phyloP scores from a whole-genome alignment of 2,888 invertebrate species.

The Ophion costatus region DNA sequence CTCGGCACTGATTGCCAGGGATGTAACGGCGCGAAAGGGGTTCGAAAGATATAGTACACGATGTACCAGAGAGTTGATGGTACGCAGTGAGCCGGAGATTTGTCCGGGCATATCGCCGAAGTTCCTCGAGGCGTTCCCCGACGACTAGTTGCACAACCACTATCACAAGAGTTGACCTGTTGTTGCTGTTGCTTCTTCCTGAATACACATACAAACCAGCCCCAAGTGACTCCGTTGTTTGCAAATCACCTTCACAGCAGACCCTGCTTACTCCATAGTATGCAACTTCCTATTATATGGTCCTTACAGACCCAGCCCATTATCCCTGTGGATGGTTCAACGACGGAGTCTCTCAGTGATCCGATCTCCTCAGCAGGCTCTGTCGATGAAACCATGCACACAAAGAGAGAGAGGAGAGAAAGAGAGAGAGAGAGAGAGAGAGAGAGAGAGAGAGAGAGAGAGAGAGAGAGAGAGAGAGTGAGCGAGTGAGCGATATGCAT shows the following conservation, averaged over 20 bases:
- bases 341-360: slow-evolving; percentile 35
- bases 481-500: not conserved
- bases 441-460: not conserved
- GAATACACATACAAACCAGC: slow-evolving; percentile 54
- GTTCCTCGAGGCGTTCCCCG: slow-evolving; percentile 43
- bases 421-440: not conserved
- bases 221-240: slow-evolving; percentile 59
- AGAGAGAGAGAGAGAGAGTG: not conserved
- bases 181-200: slow-evolving; percentile 46
- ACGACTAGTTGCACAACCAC: slow-evolving; percentile 47
- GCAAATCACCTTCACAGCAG: slow-evolving; percentile 57
- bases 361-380: slow-evolving; percentile 13
- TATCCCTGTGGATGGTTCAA: slow-evolving; percentile 40
- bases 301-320: slow-evolving; percentile 35
- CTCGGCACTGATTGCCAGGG: slow-evolving; percentile 63
- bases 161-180: slow-evolving; percentile 49
- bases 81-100: slow-evolving; percentile 52
- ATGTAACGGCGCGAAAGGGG: slow-evolving; percentile 62
- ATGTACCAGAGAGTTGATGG: slow-evolving; percentile 40
- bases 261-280: slow-evolving; percentile 45
- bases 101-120: slow-evolving; percentile 45
- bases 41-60: slow-evolving; percentile 28
- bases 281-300: slow-evolving; percentile 44
- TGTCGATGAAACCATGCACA: slow-evolving; percentile 1
- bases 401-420: not conserved